Percentiles rank a stretch among this genome's conserved stretches.
Evolutionary conservation across 2,113 vertebrate species (phyloP).

Genomic region (Panthera tigris): DNA sequence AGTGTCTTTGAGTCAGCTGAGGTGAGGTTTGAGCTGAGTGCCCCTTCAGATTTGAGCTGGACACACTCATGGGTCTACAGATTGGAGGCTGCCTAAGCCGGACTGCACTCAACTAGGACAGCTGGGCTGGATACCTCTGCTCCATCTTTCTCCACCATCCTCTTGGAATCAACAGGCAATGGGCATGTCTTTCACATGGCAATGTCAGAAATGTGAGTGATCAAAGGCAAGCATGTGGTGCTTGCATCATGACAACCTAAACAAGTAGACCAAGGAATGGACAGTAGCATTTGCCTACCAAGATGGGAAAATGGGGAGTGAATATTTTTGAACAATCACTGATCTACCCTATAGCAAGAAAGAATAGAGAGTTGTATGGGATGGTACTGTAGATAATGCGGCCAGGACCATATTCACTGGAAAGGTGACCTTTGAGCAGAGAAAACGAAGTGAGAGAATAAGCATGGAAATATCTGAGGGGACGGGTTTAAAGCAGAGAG

Average conservation of each 20-base stretch:
- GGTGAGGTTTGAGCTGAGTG: not conserved
- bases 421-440: not conserved
- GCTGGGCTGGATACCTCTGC: not conserved
- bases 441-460: not conserved
- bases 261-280: not conserved
- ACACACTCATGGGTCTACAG: not conserved
- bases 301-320: not conserved
- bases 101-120: not conserved
- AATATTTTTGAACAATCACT: not conserved
- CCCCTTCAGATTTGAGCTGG: not conserved
- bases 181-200: not conserved
- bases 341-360: too few species aligned
- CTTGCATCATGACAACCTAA: not conserved
- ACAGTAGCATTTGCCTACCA: not conserved
- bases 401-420: not conserved
- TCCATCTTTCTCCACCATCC: not conserved
- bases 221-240: fast-evolving
- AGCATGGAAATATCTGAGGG: not conserved
- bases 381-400: not conserved
- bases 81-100: not conserved
- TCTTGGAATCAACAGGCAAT: not conserved
- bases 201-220: not conserved
- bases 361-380: fast-evolving
- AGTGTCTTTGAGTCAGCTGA: not conserved
- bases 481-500: too few species aligned